phyloP scores from a whole-genome alignment of 2,113 vertebrate genomes.

The Tragelaphus buxtoni region DNA sequence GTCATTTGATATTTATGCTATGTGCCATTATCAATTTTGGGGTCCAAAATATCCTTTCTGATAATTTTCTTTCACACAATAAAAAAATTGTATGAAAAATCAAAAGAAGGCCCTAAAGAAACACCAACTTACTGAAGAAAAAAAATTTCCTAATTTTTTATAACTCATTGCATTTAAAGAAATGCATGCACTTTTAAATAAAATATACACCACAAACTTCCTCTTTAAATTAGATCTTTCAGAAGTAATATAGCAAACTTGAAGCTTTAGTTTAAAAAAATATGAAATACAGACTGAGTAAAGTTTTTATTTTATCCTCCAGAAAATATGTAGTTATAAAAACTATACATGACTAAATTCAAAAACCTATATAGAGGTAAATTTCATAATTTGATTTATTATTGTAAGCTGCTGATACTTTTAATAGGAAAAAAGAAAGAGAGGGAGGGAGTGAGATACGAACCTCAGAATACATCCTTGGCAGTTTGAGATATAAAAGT shows the following conservation, averaged over 20 bases:
- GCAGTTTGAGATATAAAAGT: constrained; percentile 36
- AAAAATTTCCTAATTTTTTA: neutral
- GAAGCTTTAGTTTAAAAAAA: neutral
- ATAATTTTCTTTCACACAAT: neutral
- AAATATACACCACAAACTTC: neutral
- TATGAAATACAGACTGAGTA: neutral
- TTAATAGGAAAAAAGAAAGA: neutral
- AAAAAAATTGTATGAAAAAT: neutral
- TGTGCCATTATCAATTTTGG: neutral
- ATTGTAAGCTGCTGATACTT: neutral
- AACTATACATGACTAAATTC: neutral
- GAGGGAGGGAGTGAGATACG: neutral
- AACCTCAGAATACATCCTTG: constrained; percentile 28
- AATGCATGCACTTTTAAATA: neutral
- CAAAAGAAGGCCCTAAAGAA: neutral
- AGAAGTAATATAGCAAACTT: neutral
- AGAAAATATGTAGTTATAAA: constrained; percentile 2
- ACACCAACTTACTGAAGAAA: neutral
- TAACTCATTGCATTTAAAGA: neutral
- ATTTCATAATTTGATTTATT: constrained; percentile 31
- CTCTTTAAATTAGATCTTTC: neutral
- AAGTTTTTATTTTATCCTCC: neutral
- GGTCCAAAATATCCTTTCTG: neutral
- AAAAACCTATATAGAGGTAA: neutral
- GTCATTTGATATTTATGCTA: neutral